Evolutionary conservation across 2,888 invertebrate genomes (phyloP), one percentile per base, ranked within the genome.

Genomic region (Drosophila quinaria): DNA sequence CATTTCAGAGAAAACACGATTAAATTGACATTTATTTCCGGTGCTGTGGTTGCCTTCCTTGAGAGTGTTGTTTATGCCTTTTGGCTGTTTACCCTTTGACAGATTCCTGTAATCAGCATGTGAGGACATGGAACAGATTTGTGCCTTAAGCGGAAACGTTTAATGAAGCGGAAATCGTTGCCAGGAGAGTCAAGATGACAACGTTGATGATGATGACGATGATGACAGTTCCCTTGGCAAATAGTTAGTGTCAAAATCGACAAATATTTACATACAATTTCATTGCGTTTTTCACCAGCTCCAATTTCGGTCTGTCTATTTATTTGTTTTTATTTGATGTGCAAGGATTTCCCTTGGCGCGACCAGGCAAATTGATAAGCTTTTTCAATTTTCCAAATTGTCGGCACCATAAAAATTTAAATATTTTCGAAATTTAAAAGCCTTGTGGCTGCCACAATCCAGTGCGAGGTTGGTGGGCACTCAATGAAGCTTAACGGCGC

Each of bases 161-260:
- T 82, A 87, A 85, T 87, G 90, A 87, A 89, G 83, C 86, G 86
- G 68, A 82, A 89, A 87, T 81, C 80, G 82, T 67, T 72, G 68
- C 25, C 62, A 68, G 71, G 67, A 60, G 70, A 70, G 58, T 60
- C 52, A 49, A 65, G 59, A 52, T 19, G 56, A 64, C 70, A 68
- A 62, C 52, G 37, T 31, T 41, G 47, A 55, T 39, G 49, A 44
- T 60, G 37, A 44, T 56, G 37, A 46, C 51, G 50, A 17, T 46
- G 56, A 44, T 56, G 52, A 63, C 50, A 42, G 42, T 50, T 72
- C 46, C 70, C 74, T 42, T 51, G 74, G 82, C 77, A 84, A 85
- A 87, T 88, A 87, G 74, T 85, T 64, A 85, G 86, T 82, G 82
- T 74, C 72, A 70, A 70, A 85, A 79, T 73, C 62, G 75, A 75